phyloP scores from a whole-genome alignment of 2,888 invertebrate genomes.

The Hermaeophaga mercurialis region DNA sequence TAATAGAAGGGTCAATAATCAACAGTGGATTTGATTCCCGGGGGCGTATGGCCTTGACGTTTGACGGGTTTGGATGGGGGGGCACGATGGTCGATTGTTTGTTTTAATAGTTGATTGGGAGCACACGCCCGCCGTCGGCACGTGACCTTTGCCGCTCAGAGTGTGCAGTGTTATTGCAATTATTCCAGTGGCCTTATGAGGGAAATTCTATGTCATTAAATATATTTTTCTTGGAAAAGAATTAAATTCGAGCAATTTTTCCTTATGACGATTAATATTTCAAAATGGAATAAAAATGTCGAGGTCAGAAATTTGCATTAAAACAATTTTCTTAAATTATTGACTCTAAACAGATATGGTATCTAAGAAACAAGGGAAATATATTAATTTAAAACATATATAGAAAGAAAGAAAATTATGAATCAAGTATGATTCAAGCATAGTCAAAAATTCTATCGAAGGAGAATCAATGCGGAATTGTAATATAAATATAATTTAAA shows the following conservation, averaged over 20 bases:
- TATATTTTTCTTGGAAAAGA: not conserved
- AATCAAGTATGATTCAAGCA: no score
- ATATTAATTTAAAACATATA: no score
- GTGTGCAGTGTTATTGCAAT: conserved; percentile 45
- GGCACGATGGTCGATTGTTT: conserved; percentile 41
- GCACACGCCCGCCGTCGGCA: conserved; percentile 42
- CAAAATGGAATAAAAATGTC: no score
- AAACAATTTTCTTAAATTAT: no score
- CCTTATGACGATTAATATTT: no score
- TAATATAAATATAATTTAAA: no score
- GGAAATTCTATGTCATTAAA: not conserved
- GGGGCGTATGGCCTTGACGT: conserved; percentile 23
- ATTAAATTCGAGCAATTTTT: not conserved
- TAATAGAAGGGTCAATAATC: conserved; percentile 1
- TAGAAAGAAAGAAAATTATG: no score
- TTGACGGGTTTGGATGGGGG: conserved; percentile 20
- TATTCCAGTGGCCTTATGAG: conserved; percentile 27
- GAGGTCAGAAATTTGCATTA: no score
- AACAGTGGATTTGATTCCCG: conserved; percentile 1
- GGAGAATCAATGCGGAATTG: no score
- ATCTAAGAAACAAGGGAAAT: no score
- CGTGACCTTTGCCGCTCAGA: conserved; percentile 41
- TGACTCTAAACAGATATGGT: no score
- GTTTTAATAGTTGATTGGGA: conserved; percentile 50
- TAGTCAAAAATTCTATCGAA: no score